Conservation (phyloP, 1,140 invertebrate genomes). For the Zaprionus lachaisei region DNA sequence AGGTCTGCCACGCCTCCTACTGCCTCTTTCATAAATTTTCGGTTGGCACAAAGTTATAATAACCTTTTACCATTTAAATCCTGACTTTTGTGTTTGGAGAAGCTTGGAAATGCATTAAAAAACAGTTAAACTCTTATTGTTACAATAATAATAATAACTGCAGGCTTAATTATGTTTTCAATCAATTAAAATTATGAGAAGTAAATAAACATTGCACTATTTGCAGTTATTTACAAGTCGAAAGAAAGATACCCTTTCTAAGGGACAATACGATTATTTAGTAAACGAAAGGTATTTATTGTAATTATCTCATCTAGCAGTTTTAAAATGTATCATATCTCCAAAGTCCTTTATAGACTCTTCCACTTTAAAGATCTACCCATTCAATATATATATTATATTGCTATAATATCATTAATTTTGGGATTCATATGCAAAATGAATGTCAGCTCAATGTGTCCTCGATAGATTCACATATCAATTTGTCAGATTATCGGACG, state of each 20-base stretch:
- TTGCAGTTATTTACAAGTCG: not conserved
- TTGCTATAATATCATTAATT: not conserved
- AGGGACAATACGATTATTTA: no score
- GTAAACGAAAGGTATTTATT: no score
- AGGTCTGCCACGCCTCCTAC: no score
- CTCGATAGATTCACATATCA: conserved; percentile 18
- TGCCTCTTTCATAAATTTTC: no score
- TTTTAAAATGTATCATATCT: no score
- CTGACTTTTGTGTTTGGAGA: not conserved
- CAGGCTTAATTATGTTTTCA: conserved; percentile 1
- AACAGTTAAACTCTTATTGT: not conserved
- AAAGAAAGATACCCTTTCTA: not conserved
- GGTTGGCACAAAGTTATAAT: no score
- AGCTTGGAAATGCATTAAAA: no score
- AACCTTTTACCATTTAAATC: no score
- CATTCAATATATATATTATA: not conserved
- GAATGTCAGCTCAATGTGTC: conserved; percentile 1
- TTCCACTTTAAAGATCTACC: no score
- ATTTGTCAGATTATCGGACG: conserved; percentile 29
- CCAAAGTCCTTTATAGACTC: no score
- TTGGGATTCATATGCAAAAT: not conserved
- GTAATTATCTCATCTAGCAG: no score
- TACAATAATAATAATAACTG: not conserved
- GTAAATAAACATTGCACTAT: not conserved
- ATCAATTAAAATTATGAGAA: not conserved